phyloP scores from a whole-genome alignment of 2,797 vertebrate species.

The Hydrolagus colliei region DNA sequence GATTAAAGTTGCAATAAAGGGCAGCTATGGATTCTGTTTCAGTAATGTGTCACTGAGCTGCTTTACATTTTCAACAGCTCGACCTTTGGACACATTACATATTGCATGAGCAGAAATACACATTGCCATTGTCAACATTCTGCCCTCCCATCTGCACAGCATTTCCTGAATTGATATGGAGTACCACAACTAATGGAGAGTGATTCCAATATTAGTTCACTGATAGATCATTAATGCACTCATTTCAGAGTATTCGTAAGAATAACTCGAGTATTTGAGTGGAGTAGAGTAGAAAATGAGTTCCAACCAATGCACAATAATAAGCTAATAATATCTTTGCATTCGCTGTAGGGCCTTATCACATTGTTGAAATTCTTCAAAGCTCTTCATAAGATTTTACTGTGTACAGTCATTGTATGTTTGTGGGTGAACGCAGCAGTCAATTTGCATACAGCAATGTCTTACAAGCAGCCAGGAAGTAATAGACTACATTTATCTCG shows the following conservation, averaged over 20 bases:
- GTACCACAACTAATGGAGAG: background rate
- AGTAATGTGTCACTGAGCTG: background rate
- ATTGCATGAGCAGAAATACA: background rate
- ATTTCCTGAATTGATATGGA: background rate
- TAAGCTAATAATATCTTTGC: too few relatives aligned
- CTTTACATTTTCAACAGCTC: background rate
- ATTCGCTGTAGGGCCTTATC: too few relatives aligned
- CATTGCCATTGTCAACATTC: background rate
- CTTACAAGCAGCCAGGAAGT: too few relatives aligned
- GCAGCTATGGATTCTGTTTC: background rate
- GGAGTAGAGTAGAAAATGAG: conserved; percentile 1
- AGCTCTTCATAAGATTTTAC: too few relatives aligned
- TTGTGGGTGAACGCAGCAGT: too few relatives aligned
- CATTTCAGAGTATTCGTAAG: background rate
- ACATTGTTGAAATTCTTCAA: too few relatives aligned
- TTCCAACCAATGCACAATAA: background rate
- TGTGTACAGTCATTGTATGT: too few relatives aligned
- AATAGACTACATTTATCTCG: too few relatives aligned
- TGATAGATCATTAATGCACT: background rate
- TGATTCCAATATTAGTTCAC: too few relatives aligned
- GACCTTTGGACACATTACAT: background rate
- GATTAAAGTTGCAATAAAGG: background rate
- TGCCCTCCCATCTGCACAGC: too few relatives aligned
- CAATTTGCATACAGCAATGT: too few relatives aligned
- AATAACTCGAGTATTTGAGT: background rate